A percentile compares a stretch with the other conserved stretches of the same genome.
Evolutionary conservation across 2,113 vertebrate genomes (phyloP).

Genomic region (Chaetodon trifascialis): DNA sequence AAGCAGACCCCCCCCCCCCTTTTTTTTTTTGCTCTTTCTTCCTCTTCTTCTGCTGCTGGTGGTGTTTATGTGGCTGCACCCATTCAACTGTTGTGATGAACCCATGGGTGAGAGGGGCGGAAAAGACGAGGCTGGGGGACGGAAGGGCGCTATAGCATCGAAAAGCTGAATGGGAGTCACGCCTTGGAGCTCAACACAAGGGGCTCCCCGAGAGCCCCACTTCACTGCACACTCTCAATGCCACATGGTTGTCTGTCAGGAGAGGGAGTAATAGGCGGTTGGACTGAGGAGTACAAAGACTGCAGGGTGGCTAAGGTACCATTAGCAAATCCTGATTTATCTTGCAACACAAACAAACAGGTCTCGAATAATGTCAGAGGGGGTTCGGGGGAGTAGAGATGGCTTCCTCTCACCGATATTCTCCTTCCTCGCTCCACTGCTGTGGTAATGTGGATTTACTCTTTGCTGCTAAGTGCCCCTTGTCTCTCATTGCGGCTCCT

Average conservation of each 20-base stretch:
- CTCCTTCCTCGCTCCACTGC: not conserved
- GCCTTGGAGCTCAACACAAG: constrained; percentile 76
- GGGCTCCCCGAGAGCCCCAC: constrained; percentile 64
- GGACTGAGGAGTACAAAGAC: constrained; percentile 40
- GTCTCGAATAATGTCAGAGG: constrained; percentile 10
- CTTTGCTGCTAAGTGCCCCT: constrained; percentile 43
- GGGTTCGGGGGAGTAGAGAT: constrained; percentile 6
- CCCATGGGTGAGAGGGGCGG: constrained; percentile 21
- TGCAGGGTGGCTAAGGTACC: constrained; percentile 45
- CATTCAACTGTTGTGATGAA: constrained; percentile 55
- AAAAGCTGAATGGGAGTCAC: constrained; percentile 80
- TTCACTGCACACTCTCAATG: constrained; percentile 67
- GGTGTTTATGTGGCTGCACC: constrained; percentile 37
- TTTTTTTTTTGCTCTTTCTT: not conserved
- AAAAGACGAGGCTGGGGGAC: constrained; percentile 38
- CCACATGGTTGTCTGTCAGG: constrained; percentile 67
- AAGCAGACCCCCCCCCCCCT: too few relatives aligned
- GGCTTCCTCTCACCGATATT: constrained; percentile 10
- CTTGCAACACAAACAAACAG: constrained; percentile 42
- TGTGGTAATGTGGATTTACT: constrained; percentile 37
- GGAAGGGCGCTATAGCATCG: constrained; percentile 32
- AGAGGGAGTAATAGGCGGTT: constrained; percentile 31
- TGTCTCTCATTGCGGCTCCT: constrained; percentile 46
- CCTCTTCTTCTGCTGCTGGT: constrained; percentile 10
- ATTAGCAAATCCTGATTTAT: constrained; percentile 33